Evolutionary conservation across 2,797 vertebrate genomes (phyloP).

Genomic region (Galagoides demidoff): DNA sequence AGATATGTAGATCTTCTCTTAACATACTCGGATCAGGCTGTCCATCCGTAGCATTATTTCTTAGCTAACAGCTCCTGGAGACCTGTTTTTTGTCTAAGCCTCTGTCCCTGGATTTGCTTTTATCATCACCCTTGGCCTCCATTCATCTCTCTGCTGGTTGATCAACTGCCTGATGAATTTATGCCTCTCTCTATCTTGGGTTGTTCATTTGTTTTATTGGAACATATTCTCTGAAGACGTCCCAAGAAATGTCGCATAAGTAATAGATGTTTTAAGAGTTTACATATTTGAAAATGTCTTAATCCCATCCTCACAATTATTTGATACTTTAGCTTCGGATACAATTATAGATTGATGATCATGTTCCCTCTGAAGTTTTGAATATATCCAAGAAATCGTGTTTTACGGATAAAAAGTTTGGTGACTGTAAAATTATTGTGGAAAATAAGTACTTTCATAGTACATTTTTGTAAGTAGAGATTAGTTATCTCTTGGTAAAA

Average conservation of each 20-base stretch:
- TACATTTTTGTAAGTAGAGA: slow-evolving; percentile 74
- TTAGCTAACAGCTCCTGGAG: background rate
- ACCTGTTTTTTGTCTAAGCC: background rate
- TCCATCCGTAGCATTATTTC: background rate
- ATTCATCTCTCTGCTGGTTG: background rate
- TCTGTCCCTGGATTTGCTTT: background rate
- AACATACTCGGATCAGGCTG: background rate
- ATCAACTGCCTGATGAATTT: background rate
- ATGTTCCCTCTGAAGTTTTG: background rate
- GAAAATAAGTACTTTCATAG: slow-evolving; percentile 51
- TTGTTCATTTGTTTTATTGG: background rate
- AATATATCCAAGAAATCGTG: slow-evolving; percentile 13
- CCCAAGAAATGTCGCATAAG: background rate
- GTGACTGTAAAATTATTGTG: slow-evolving; percentile 44
- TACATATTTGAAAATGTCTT: background rate
- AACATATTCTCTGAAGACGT: slow-evolving; percentile 2
- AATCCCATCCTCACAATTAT: background rate
- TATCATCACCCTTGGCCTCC: background rate
- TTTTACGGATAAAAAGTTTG: slow-evolving; percentile 54
- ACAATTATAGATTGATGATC: background rate
- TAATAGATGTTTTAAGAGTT: slow-evolving; percentile 9
- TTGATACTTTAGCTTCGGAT: background rate
- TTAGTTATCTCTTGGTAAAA: slow-evolving; percentile 41
- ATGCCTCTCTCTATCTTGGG: background rate
- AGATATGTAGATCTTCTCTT: background rate